Conservation (phyloP, 1,140 invertebrate species). For the Tetramorium alpestre region DNA sequence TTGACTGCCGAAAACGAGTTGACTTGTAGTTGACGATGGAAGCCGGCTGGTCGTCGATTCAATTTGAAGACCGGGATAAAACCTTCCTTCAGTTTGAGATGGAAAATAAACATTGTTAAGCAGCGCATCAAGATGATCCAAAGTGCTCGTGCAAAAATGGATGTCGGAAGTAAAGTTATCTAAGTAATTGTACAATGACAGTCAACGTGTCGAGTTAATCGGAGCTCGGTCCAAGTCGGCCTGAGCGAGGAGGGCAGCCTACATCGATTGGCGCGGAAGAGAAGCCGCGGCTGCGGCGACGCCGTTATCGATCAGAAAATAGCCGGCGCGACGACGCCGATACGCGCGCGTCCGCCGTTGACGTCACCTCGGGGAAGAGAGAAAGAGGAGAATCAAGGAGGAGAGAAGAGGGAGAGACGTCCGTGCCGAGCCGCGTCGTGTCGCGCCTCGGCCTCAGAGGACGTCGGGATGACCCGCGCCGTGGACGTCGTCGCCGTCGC, state of each 20-base stretch:
- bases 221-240: background rate
- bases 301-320: constrained; percentile 55
- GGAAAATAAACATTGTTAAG: no score
- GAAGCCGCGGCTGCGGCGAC: background rate
- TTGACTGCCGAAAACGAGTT: background rate
- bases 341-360: constrained; percentile 35
- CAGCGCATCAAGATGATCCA: background rate
- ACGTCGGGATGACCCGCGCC: constrained; percentile 23
- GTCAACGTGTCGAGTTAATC: background rate
- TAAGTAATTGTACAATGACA: background rate
- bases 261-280: constrained; percentile 10
- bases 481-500: constrained; percentile 10
- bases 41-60: no score
- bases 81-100: background rate
- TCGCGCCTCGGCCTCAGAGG: constrained; percentile 1
- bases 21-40: background rate
- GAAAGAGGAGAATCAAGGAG: background rate
- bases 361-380: constrained; percentile 2
- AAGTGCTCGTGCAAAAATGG: background rate
- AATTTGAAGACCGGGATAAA: no score
- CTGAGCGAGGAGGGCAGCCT: background rate
- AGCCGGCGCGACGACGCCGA: constrained; percentile 37
- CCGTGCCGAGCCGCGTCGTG: background rate
- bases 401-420: background rate
- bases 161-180: no score